Conservation (phyloP, 2,797 vertebrate species). For the Sciurus vulgaris region DNA sequence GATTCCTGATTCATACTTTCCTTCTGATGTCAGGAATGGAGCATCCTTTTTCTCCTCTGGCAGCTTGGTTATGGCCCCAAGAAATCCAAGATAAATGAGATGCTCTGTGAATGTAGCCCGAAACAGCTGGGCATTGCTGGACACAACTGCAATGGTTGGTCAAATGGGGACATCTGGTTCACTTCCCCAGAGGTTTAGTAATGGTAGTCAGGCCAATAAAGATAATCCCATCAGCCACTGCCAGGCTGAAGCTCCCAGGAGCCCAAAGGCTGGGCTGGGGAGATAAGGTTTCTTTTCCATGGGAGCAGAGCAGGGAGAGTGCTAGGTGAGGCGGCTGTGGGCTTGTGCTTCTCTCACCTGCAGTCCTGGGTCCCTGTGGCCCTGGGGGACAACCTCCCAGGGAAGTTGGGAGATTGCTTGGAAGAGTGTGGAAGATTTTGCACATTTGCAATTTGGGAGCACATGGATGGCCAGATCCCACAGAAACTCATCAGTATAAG, state of each 20-base stretch:
- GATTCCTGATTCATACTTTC: slow-evolving; percentile 79
- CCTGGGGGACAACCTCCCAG: not conserved
- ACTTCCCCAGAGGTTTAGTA: slow-evolving; percentile 50
- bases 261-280: not conserved
- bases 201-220: slow-evolving; percentile 65
- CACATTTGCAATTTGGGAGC: not conserved
- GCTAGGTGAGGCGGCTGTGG: not conserved
- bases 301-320: slow-evolving; percentile 25
- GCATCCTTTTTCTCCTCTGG: slow-evolving; percentile 64
- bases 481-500: not conserved
- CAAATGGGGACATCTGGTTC: slow-evolving; percentile 80
- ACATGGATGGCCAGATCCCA: not conserved
- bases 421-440: slow-evolving; percentile 2
- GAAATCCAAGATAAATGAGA: slow-evolving; percentile 72
- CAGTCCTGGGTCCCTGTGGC: not conserved
- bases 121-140: slow-evolving; percentile 81
- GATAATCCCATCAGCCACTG: slow-evolving; percentile 61
- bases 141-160: slow-evolving; percentile 67
- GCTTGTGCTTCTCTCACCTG: not conserved
- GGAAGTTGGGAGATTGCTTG: not conserved
- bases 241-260: slow-evolving; percentile 40
- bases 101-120: slow-evolving; percentile 50
- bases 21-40: slow-evolving; percentile 76
- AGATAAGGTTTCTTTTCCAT: slow-evolving; percentile 70
- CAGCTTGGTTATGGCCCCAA: slow-evolving; percentile 54